Evolutionary conservation across 2,888 invertebrate genomes (phyloP).

Genomic region (Bembecia ichneumoniformis): DNA sequence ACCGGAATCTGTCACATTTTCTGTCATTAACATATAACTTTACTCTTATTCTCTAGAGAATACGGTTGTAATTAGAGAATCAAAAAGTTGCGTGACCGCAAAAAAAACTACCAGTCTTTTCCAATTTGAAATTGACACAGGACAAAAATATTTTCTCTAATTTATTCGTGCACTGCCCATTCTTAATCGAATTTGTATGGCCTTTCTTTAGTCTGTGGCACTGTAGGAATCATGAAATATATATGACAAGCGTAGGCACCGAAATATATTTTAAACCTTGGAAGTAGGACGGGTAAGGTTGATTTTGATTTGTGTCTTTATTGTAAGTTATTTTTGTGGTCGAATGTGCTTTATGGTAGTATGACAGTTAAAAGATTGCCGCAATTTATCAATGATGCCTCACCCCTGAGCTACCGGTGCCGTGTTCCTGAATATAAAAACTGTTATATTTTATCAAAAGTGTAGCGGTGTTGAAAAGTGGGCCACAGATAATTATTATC

Average conservation of each 20-base stretch:
- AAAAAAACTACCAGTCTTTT: neutral
- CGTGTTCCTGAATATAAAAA: too few relatives aligned
- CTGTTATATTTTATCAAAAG: slow-evolving; percentile 9
- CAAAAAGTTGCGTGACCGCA: neutral
- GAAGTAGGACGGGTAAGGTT: neutral
- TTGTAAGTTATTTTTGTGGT: neutral
- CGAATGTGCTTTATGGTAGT: neutral
- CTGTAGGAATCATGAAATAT: neutral
- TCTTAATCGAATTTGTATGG: neutral
- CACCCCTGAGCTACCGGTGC: slow-evolving; percentile 10
- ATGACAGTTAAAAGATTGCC: slow-evolving; percentile 1
- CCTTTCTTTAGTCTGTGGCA: neutral
- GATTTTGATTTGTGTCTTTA: neutral
- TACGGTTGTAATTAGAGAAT: too few relatives aligned
- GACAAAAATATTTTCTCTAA: neutral
- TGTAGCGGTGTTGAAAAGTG: too few relatives aligned
- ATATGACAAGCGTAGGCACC: too few relatives aligned
- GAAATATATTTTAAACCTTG: neutral
- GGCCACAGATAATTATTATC: too few relatives aligned
- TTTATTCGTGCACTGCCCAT: neutral
- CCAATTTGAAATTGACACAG: neutral
- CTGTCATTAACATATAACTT: too few relatives aligned
- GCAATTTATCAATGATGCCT: slow-evolving; percentile 26
- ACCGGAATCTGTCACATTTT: too few relatives aligned
- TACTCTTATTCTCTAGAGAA: too few relatives aligned